Evolutionary conservation across 1,140 invertebrate genomes (phyloP), one percentile per base, ranked within the genome.

Genomic region (Bombus picipes): DNA sequence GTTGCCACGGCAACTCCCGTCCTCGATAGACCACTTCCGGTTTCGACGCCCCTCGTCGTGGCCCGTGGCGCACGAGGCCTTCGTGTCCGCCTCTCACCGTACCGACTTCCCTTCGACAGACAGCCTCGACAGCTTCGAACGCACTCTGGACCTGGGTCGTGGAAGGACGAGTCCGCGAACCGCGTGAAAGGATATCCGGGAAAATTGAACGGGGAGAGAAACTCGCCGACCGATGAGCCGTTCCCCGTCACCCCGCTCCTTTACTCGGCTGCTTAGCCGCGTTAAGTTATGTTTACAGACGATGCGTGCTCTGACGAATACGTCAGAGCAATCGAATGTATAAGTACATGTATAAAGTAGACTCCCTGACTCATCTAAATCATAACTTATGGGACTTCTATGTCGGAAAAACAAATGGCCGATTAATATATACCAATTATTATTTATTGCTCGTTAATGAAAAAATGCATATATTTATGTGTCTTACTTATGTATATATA

Each of bases 1-100:
- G 92, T 93, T 93, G 91, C 92, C 92, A 92, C 88, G 92, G 92
- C 87, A 88, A 93, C 92, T 91, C 91, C 91, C 87, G 86, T 92
- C 89, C 92, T 92, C 91, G 91, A 92, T 91, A 90, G 88, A 87
- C 89, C 91, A 91, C 90, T 92, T 93, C 92, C 92, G 91, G 92
- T 91, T 91, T 89, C 85, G 85, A 87, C 80, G 87, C 83, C 86
- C 86, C 87, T 85, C 78, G 72, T 81, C 80, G 89, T 85, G 82
- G 81, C 80, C 75, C 88, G 87, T 87, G 88, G 88, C 87, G 81
- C 81, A 53, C 85, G 78, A 87, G 57, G 75, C 81, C 79, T 80
- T 79, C 37, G 77, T 72, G 43, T 78, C 65, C 84, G 78, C 85
- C 81, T 88, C 87, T 73, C 89, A 73, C 82, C 80, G 43, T 78